Evolutionary conservation across 1,140 invertebrate species (phyloP).

Genomic region (Microplitis demolitor): DNA sequence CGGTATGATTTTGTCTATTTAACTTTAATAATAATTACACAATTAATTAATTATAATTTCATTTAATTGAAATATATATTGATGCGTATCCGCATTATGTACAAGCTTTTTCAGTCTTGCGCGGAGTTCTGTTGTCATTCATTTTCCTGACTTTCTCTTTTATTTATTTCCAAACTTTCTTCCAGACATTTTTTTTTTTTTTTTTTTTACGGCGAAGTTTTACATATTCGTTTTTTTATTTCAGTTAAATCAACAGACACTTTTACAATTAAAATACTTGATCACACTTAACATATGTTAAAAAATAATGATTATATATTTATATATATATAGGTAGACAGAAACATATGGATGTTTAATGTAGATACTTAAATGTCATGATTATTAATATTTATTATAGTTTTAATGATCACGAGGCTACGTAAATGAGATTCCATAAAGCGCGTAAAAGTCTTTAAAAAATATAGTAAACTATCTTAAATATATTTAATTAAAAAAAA

Average conservation of each 20-base stretch:
- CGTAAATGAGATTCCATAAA: slow-evolving; percentile 18
- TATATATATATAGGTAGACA: no score
- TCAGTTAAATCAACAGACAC: no score
- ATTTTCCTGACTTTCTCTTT: no score
- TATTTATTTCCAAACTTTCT: slow-evolving; percentile 23
- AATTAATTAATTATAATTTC: no score
- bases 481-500: neutral
- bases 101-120: slow-evolving; percentile 45
- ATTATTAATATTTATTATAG: neutral
- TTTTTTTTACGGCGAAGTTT: neutral
- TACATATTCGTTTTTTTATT: no score
- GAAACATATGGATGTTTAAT: no score
- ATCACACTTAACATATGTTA: no score
- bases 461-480: slow-evolving; percentile 19
- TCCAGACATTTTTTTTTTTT: slow-evolving; percentile 1
- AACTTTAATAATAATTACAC: neutral
- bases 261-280: no score
- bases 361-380: neutral
- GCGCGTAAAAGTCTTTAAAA: slow-evolving; percentile 15
- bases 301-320: no score
- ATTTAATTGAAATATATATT: slow-evolving; percentile 24
- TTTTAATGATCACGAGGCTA: neutral
- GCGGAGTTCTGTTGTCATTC: slow-evolving; percentile 29
- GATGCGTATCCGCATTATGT: slow-evolving; percentile 29
- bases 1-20: no score